Conservation (phyloP, 92 coral and sea anemone species). For the Porites cylindrica region DNA sequence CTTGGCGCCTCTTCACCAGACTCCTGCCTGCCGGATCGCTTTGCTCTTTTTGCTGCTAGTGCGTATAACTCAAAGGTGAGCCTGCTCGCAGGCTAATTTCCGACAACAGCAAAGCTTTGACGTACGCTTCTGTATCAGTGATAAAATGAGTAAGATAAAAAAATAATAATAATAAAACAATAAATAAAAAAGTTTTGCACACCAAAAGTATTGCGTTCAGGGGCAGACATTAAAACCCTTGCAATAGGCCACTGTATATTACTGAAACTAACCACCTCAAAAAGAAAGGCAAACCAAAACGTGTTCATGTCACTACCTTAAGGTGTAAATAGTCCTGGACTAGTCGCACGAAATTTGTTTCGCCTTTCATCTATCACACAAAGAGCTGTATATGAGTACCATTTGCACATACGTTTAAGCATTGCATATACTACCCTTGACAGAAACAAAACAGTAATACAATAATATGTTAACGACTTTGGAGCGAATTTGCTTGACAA, state of each 20-base stretch:
- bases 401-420: slow-evolving; percentile 5
- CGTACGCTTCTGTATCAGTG: slow-evolving; percentile 5
- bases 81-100: too few relatives aligned
- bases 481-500: neutral
- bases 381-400: neutral
- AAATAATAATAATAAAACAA: neutral
- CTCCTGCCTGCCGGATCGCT: too few relatives aligned
- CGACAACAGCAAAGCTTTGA: slow-evolving; percentile 13
- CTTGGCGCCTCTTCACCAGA: too few relatives aligned
- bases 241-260: slow-evolving; percentile 6
- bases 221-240: slow-evolving; percentile 1
- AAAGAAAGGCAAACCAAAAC: neutral
- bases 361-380: neutral
- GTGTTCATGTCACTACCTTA: neutral
- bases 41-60: too few relatives aligned
- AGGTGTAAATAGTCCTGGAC: neutral
- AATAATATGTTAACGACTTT: slow-evolving; percentile 14
- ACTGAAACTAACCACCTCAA: slow-evolving; percentile 9
- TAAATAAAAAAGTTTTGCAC: neutral
- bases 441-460: neutral
- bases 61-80: too few relatives aligned
- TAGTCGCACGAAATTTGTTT: neutral
- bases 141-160: neutral
- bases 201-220: slow-evolving; percentile 1
- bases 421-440: slow-evolving; percentile 10